Base-by-base conservation (phyloP, 2,797 vertebrate genomes). In the Microchirus variegatus region DNA sequence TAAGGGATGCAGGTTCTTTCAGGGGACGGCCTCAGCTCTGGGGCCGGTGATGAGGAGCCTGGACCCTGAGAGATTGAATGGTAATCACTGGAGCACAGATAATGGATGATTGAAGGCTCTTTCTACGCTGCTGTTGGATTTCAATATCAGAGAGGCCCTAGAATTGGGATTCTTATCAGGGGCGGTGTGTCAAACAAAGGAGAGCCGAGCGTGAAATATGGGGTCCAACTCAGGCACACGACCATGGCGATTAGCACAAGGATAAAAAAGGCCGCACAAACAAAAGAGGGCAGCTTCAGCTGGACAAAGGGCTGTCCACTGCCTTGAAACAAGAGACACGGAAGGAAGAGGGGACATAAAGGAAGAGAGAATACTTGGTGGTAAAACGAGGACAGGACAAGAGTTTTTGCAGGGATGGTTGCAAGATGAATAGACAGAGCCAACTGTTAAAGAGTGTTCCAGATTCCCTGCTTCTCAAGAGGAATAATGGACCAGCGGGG, bases 141-240 rank as follows among this genome's bases (percentile, higher is more conserved):
- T 93, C 90, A 93, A 92, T 93, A 94, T 93, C 90, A 93, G 90
- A 93, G 92, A 89, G 90, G 90, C 85, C 83, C 89, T 91, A 87
- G 91, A 92, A 92, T 91, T 90, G 90, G 89, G 90, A 91, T 93
- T 91, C 91, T 93, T 94, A 94, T 94, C 93, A 89, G 88, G 90
- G 89, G 82, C 80, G 76, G 86, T 78, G 89, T 85, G 90, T 86
- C 87, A 90, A 91, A 93, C 92, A 93, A 93, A 93, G 84, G 88
- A 86, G 81, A 86, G 86, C 87, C 26, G 89, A 84, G 82, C 88
- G 86, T 92, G 88, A 93, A 92, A 93, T 91, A 92, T 90, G 91
- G 88, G 90, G 90, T 92, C 90, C 89, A 90, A 91, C 87, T 87
- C 88, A 89, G 90, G 91, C 91, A 90, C 91, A 93, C 89, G 89